Conservation (phyloP, 2,797 vertebrate species). For the Ceryle rudis region DNA sequence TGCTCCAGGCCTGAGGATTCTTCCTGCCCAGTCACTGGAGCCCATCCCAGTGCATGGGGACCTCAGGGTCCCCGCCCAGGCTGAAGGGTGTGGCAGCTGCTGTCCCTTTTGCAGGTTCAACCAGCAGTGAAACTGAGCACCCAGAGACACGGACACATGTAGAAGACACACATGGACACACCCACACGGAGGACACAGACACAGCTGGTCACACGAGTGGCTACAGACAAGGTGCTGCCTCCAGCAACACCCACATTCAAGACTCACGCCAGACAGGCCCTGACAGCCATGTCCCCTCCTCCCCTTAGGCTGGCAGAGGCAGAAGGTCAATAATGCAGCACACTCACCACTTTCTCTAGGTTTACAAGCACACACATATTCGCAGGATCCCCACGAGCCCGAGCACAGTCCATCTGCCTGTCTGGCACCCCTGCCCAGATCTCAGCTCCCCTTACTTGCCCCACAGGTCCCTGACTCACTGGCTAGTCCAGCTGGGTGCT, state of each 20-base stretch:
- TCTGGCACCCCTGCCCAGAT: fast-evolving
- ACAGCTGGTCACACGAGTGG: fast-evolving
- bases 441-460: fast-evolving
- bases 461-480: fast-evolving
- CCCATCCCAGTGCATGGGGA: fast-evolving
- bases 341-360: neutral
- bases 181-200: fast-evolving
- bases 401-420: fast-evolving
- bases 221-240: fast-evolving
- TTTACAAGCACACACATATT: neutral
- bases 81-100: fast-evolving
- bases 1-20: neutral
- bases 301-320: neutral
- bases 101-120: neutral
- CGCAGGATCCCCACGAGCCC: fast-evolving
- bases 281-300: fast-evolving
- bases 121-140: neutral
- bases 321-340: neutral
- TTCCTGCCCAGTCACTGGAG: neutral
- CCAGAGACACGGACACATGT: neutral
- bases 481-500: neutral
- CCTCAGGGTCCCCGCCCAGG: neutral
- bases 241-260: neutral
- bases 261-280: neutral
- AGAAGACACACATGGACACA: neutral